Evolutionary conservation across 1,140 invertebrate genomes (phyloP).

Genomic region (Brachionus rotundiformis): DNA sequence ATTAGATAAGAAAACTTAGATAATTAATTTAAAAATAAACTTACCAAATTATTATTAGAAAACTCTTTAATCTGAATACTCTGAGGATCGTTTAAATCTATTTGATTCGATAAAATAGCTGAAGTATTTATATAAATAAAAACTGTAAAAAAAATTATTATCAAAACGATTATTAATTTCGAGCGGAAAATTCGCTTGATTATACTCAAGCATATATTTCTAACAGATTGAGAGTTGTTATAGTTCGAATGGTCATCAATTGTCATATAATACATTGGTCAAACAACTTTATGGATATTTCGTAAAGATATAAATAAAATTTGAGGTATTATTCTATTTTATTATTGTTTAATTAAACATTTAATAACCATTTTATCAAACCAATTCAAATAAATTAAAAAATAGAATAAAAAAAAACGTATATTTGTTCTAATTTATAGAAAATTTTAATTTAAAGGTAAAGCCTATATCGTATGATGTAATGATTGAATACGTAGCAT

Average conservation of each 20-base stretch:
- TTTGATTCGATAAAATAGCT: not conserved
- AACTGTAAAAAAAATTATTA: not conserved
- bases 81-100: not conserved
- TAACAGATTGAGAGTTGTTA: not conserved
- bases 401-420: too few species aligned
- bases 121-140: constrained; percentile 10
- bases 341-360: constrained; percentile 1
- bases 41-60: constrained; percentile 9
- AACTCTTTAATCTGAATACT: not conserved
- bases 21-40: not conserved
- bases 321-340: not conserved
- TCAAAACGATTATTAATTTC: constrained; percentile 9
- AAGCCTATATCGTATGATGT: not conserved
- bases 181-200: not conserved
- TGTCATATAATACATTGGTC: not conserved
- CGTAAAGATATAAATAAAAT: not conserved
- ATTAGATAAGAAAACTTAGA: too few species aligned
- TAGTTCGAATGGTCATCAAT: constrained; percentile 11
- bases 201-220: not conserved
- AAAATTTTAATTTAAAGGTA: not conserved
- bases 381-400: not conserved
- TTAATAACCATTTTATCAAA: not conserved
- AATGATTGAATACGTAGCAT: not conserved
- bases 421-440: not conserved
- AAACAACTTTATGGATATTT: not conserved